phyloP scores from a whole-genome alignment of 2,888 invertebrate species.

The Volucella bombylans region DNA sequence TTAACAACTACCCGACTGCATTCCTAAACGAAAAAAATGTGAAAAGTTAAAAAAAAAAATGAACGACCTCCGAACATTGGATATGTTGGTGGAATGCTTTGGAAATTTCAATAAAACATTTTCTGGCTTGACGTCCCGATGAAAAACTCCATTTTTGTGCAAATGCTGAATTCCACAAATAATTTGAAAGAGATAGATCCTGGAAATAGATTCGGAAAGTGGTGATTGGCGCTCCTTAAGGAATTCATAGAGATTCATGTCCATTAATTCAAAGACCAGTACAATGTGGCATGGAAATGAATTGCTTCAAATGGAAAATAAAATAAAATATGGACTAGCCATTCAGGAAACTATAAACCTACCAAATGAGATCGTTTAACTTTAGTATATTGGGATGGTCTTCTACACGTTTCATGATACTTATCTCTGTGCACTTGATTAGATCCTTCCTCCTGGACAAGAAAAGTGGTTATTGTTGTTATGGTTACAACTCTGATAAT shows the following conservation, averaged over 20 bases:
- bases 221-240: constrained; percentile 84
- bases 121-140: constrained; percentile 88
- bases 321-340: not conserved
- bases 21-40: constrained; percentile 36
- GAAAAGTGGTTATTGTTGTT: constrained; percentile 38
- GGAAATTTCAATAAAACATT: constrained; percentile 86
- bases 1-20: constrained; percentile 61
- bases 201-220: constrained; percentile 84
- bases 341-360: constrained; percentile 57
- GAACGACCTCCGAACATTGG: not conserved
- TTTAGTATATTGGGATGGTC: constrained; percentile 86
- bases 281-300: constrained; percentile 84
- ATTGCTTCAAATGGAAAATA: constrained; percentile 82
- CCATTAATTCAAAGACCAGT: constrained; percentile 87
- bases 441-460: constrained; percentile 82
- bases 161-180: constrained; percentile 85
- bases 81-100: not conserved
- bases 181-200: constrained; percentile 85
- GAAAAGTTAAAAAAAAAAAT: not conserved
- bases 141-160: constrained; percentile 86
- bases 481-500: constrained; percentile 36
- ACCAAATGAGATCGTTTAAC: constrained; percentile 86
- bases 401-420: constrained; percentile 85
- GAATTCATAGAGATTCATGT: constrained; percentile 87
- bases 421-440: constrained; percentile 84